Evolutionary conservation across 2,888 invertebrate species (phyloP).

Genomic region (Andrena haemorrhoa): DNA sequence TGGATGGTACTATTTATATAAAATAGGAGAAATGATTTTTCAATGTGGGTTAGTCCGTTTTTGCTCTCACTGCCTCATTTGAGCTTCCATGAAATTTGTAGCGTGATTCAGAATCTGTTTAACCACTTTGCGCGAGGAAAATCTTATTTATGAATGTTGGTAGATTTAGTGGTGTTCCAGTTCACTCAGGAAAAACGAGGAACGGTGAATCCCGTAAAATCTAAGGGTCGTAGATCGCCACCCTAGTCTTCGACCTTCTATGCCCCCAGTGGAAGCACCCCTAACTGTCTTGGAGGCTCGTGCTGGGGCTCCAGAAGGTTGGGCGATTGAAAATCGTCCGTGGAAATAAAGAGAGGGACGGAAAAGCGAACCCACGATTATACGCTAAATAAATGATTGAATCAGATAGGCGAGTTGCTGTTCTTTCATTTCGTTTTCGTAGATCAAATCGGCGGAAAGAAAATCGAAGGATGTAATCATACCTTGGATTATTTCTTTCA

Average conservation of each 20-base stretch:
- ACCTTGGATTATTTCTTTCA: constrained; percentile 15
- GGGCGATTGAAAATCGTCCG: constrained; percentile 34
- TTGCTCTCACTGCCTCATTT: no score
- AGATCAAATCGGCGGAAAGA: constrained; percentile 32
- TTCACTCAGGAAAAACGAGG: not conserved
- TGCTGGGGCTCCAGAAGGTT: constrained; percentile 27
- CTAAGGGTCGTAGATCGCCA: constrained; percentile 19
- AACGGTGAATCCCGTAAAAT: not conserved
- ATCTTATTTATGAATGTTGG: not conserved
- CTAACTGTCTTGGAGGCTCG: constrained; percentile 22
- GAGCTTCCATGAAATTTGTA: no score
- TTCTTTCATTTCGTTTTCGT: constrained; percentile 26
- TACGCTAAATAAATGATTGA: constrained; percentile 61
- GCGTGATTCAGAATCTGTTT: no score
- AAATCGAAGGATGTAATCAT: constrained; percentile 31
- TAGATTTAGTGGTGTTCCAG: not conserved
- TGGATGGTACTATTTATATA: no score
- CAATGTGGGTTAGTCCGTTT: no score
- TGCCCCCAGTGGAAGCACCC: constrained; percentile 16
- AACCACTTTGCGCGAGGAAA: no score
- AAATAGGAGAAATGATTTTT: no score
- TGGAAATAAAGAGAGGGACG: constrained; percentile 21
- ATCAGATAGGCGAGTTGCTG: constrained; percentile 37
- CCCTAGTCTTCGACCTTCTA: constrained; percentile 15
- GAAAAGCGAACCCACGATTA: constrained; percentile 39